Conservation (phyloP, 2,797 vertebrate species). For the Xiphophorus birchmanni region DNA sequence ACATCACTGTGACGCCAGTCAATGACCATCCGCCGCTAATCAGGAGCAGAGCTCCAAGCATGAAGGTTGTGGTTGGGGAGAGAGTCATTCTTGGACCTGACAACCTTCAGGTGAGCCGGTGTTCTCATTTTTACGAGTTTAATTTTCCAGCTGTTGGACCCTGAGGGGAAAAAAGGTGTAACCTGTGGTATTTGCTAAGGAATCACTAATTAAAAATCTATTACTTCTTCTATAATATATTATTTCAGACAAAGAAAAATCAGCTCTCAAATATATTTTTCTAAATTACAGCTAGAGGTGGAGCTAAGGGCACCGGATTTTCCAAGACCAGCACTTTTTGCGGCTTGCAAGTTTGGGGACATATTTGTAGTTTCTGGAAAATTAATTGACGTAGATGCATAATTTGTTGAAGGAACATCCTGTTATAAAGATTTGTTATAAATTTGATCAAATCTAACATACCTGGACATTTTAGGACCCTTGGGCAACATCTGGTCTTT, state of each 20-base stretch:
- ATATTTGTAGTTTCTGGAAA: neutral
- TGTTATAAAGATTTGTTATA: neutral
- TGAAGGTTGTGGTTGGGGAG: slow-evolving; percentile 87
- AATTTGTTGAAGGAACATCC: neutral
- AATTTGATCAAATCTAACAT: neutral
- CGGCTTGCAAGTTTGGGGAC: neutral
- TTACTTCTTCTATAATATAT: neutral
- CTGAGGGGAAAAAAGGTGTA: neutral
- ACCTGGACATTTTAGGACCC: neutral
- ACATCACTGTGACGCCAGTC: slow-evolving; percentile 87
- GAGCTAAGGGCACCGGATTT: neutral
- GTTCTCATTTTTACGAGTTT: neutral
- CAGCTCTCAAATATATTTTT: neutral
- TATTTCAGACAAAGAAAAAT: neutral
- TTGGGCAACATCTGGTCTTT: neutral
- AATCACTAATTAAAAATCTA: neutral
- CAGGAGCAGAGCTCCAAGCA: slow-evolving; percentile 80
- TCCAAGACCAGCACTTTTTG: neutral
- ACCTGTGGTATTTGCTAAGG: neutral
- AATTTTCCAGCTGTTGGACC: neutral
- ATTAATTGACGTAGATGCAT: neutral
- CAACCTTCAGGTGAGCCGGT: slow-evolving; percentile 78
- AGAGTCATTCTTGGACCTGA: slow-evolving; percentile 80
- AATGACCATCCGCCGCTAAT: slow-evolving; percentile 88
- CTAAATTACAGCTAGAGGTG: neutral